Conservation (phyloP, 2,797 vertebrate genomes). For the Serranus cabrilla region DNA sequence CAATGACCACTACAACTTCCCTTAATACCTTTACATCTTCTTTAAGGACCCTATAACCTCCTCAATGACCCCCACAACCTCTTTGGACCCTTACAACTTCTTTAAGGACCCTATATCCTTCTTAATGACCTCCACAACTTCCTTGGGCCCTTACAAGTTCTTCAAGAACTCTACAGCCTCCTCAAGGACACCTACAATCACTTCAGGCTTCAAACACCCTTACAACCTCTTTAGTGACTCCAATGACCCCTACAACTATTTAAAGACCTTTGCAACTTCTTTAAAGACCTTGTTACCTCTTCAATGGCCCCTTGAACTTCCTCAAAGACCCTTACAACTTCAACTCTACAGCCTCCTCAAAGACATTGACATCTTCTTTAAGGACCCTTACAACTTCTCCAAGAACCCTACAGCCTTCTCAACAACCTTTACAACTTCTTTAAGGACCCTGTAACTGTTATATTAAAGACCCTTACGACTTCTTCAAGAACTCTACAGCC, state of each 20-base stretch:
- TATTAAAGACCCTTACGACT: too few species aligned
- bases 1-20: neutral
- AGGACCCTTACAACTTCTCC: too few species aligned
- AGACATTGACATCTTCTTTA: too few species aligned
- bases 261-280: neutral
- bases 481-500: neutral
- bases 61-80: neutral
- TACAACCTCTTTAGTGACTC: neutral
- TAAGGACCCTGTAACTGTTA: too few species aligned
- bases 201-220: fast-evolving
- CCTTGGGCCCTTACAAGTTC: fast-evolving
- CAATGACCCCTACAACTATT: neutral
- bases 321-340: too few species aligned
- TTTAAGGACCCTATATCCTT: neutral
- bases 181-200: neutral
- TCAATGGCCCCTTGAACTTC: neutral
- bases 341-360: neutral
- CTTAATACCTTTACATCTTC: too few species aligned
- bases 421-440: neutral
- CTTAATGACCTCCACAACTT: neutral
- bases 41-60: neutral
- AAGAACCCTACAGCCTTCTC: too few species aligned
- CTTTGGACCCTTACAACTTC: neutral
- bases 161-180: neutral
- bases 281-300: neutral